Percentiles rank a stretch among this genome's conserved stretches.
Conservation (phyloP, 2,888 invertebrate genomes). For the Leucophenga maculata region DNA sequence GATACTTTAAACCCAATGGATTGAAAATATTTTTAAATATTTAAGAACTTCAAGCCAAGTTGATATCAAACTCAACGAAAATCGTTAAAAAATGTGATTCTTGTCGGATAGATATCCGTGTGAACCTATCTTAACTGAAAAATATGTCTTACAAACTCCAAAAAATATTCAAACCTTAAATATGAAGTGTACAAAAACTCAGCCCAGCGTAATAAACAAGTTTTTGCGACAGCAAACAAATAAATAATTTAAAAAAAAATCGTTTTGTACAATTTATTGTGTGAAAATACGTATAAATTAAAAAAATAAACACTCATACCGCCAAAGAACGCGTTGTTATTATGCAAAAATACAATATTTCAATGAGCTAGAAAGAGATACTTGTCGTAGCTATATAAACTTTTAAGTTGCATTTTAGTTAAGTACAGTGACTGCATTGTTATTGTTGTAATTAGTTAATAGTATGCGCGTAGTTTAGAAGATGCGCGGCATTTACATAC, state of each 20-base stretch:
- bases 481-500: conserved; percentile 20
- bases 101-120: no score
- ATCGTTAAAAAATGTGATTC: no score
- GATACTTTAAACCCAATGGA: no score
- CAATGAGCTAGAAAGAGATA: not conserved
- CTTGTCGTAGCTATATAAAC: not conserved
- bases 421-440: conserved; percentile 6
- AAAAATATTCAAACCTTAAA: not conserved
- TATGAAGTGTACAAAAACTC: not conserved
- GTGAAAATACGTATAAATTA: conserved; percentile 66
- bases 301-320: conserved; percentile 35
- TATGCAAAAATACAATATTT: conserved; percentile 57
- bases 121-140: no score
- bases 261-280: conserved; percentile 66
- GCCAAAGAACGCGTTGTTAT: conserved; percentile 55
- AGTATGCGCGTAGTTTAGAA: conserved; percentile 8
- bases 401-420: not conserved
- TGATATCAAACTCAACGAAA: no score
- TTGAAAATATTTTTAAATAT: conserved; percentile 45
- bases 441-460: conserved; percentile 17
- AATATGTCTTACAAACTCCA: no score
- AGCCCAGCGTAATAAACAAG: not conserved
- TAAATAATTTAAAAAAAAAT: conserved; percentile 4
- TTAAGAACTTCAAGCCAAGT: conserved; percentile 27
- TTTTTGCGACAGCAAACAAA: conserved; percentile 26